Percentiles rank a stretch among this genome's conserved stretches.
These are phyloP conservation scores for Brachyptera putata DNA, from an alignment of 2,888 invertebrate genomes.

Conservation along the genomic window DNA sequence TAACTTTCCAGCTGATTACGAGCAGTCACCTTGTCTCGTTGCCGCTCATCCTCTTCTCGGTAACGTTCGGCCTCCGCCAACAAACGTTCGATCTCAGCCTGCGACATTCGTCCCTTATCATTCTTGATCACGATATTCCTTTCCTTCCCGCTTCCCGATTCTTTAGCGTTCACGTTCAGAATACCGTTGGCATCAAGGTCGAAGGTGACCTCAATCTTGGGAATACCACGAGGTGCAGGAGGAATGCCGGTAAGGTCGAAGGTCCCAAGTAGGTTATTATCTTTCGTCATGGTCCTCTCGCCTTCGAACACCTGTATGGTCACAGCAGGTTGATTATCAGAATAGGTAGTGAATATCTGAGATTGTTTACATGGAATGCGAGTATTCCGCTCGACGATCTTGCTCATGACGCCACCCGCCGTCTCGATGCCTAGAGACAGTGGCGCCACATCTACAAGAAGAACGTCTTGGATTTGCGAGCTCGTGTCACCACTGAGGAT, in stretches of 20 bases:
- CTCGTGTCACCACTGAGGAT: too few species aligned
- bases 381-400: constrained; percentile 73
- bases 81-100: constrained; percentile 84
- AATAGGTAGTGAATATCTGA: constrained; percentile 72
- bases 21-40: constrained; percentile 44
- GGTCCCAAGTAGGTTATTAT: constrained; percentile 42
- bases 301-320: constrained; percentile 43
- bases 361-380: constrained; percentile 71
- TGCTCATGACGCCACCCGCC: constrained; percentile 77
- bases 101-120: constrained; percentile 78
- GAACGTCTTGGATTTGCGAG: constrained; percentile 79
- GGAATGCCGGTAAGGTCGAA: constrained; percentile 42
- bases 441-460: constrained; percentile 69
- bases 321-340: constrained; percentile 75
- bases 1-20: constrained; percentile 47
- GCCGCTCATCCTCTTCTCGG: constrained; percentile 50
- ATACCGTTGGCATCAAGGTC: constrained; percentile 62
- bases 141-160: constrained; percentile 67
- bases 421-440: constrained; percentile 70
- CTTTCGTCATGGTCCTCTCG: constrained; percentile 48
- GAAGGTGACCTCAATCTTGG: constrained; percentile 61
- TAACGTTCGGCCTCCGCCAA: constrained; percentile 74
- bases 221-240: constrained; percentile 39
- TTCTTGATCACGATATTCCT: constrained; percentile 83
- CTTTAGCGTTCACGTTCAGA: constrained; percentile 47